These are phyloP conservation scores for Xylota segnis DNA, from an alignment of 2,888 invertebrate species.

Conservation along the genomic window DNA sequence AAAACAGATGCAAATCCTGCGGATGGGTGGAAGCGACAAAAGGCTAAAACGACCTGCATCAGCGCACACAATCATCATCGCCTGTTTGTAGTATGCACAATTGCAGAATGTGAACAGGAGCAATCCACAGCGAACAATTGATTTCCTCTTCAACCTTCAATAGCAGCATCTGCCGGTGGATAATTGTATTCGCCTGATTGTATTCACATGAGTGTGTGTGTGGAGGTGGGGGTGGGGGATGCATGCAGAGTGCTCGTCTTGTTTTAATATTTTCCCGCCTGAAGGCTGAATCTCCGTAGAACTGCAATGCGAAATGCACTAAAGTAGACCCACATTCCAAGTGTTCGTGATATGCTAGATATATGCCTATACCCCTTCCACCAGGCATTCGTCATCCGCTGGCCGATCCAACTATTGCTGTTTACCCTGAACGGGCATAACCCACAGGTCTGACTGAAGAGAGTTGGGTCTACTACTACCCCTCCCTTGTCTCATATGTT, in stretches of 20 bases:
- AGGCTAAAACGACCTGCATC: slow-evolving; percentile 24
- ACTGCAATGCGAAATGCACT: slow-evolving; percentile 21
- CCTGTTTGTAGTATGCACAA: slow-evolving; percentile 7
- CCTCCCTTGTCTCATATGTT: slow-evolving; percentile 58
- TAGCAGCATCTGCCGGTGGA: neutral
- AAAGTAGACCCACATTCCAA: slow-evolving; percentile 8
- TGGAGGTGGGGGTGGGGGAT: no score
- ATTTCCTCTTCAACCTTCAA: slow-evolving; percentile 55
- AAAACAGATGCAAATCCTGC: slow-evolving; percentile 28
- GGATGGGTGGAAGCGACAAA: slow-evolving; percentile 25
- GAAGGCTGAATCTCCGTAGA: slow-evolving; percentile 26
- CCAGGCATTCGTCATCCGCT: neutral
- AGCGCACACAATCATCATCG: slow-evolving; percentile 20
- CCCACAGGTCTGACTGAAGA: slow-evolving; percentile 16
- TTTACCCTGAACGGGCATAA: slow-evolving; percentile 19
- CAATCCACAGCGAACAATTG: slow-evolving; percentile 55
- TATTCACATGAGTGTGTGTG: neutral
- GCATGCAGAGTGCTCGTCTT: slow-evolving; percentile 4
- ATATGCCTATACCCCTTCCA: neutral
- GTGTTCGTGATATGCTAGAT: slow-evolving; percentile 15
- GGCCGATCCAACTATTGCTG: neutral
- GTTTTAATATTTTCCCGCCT: slow-evolving; percentile 23
- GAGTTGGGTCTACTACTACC: slow-evolving; percentile 12
- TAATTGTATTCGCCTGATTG: slow-evolving; percentile 10
- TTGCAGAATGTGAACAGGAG: slow-evolving; percentile 35